Evolutionary conservation across 1,140 invertebrate genomes (phyloP).

Genomic region (Macrobrachium nipponense): DNA sequence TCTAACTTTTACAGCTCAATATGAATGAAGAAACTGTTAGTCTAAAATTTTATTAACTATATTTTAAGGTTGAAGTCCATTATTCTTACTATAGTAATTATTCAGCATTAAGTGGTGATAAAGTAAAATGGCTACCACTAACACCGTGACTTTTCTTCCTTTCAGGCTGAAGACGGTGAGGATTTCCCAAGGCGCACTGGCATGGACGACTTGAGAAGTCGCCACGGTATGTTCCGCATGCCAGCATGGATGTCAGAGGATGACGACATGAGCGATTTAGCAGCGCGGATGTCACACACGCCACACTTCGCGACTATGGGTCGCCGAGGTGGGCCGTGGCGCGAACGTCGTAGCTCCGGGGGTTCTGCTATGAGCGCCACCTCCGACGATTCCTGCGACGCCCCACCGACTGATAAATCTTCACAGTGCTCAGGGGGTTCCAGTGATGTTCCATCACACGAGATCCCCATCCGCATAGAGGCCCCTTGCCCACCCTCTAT

Average conservation of each 20-base stretch:
- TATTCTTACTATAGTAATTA: not conserved
- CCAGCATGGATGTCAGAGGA: slow-evolving; percentile 56
- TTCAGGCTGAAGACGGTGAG: slow-evolving; percentile 59
- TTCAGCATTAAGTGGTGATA: too few species aligned
- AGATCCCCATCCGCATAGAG: slow-evolving; percentile 61
- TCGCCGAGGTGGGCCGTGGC: slow-evolving; percentile 49
- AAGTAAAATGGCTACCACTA: not conserved
- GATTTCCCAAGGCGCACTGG: slow-evolving; percentile 13
- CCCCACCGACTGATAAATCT: slow-evolving; percentile 13
- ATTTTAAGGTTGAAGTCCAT: too few species aligned
- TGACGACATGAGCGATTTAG: slow-evolving; percentile 55
- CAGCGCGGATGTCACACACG: slow-evolving; percentile 56
- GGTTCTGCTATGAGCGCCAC: slow-evolving; percentile 61
- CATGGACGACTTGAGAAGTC: slow-evolving; percentile 44
- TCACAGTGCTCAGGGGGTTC: slow-evolving; percentile 42
- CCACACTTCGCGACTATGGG: slow-evolving; percentile 58
- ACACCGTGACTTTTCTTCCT: not conserved
- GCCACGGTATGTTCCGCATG: slow-evolving; percentile 51
- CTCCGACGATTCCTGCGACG: slow-evolving; percentile 42
- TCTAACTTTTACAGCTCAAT: too few species aligned
- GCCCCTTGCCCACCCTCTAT: slow-evolving; percentile 46
- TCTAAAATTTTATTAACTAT: too few species aligned
- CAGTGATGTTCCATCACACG: slow-evolving; percentile 24
- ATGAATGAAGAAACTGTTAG: too few species aligned
- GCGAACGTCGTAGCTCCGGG: slow-evolving; percentile 55